Base-by-base conservation (phyloP, 2,113 vertebrate genomes). In the Piprites chloris region DNA sequence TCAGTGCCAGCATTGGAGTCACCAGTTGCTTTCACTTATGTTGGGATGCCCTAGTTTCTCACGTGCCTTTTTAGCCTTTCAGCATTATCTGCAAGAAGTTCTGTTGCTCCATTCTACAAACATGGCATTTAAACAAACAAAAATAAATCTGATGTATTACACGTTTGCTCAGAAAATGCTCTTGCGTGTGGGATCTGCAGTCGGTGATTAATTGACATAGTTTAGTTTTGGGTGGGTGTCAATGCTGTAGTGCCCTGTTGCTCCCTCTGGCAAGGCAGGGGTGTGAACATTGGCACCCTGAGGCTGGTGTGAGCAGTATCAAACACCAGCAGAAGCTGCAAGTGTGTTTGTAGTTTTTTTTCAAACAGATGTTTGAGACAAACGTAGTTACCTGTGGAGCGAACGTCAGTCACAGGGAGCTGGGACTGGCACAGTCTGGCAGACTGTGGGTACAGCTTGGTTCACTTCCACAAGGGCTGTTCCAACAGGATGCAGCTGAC, bases 121-220 rank as follows among this genome's bases (percentile, higher is more conserved):
- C 27, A 17, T 7, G 21, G 11, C 7, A 28, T 72, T 52, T 69
- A 33, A 89, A 62, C 10, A 6, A 27, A 12, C 12, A 15, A 11
- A 14, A n/a, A 16, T 7, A 17, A 58, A 17, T 10, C 10, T 24
- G 5, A 16, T 49, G 9, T 21, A 2, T 21, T 30, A 21, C 4
- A 1, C 10, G 6, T 52, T 72, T 28, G 5, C 49, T 83, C 21
- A 22, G 68, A 47, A 52, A n/a, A 41, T n/a, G 55, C 79, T 67
- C 53, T 30, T 0, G 0, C 37, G 18, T 4, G 0, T 32, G 22
- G 28, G 12, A 2, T 37, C 22, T 27, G 50, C 30, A 27, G 11
- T 32, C 41, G 61, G 8, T 12, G 18, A n/a, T 37, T 12, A 5
- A 5, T 21, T 11, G 8, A 1, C 4, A 35, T 11, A 8, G 12